Percentiles rank a stretch among this genome's conserved stretches.
Evolutionary conservation across 2,113 vertebrate species (phyloP).

Genomic region (Nanorana parkeri): DNA sequence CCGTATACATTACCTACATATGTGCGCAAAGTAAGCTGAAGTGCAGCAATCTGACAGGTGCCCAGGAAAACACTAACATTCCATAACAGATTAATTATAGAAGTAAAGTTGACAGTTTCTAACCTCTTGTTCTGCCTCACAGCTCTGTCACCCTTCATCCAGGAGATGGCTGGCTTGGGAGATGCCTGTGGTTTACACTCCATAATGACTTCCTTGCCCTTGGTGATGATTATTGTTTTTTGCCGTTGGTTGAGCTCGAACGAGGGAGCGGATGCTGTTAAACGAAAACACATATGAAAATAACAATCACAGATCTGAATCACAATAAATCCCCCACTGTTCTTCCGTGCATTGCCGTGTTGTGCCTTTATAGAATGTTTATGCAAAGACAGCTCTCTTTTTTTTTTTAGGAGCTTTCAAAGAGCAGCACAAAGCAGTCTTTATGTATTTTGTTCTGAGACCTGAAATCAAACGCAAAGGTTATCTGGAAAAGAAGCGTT

Average conservation of each 20-base stretch:
- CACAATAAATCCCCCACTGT: background rate
- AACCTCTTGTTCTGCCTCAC: slow-evolving; percentile 88
- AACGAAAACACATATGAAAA: background rate
- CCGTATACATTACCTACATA: too few relatives aligned
- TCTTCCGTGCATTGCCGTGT: background rate
- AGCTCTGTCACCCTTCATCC: slow-evolving; percentile 87
- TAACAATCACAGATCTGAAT: background rate
- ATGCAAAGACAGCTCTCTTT: slow-evolving; percentile 12
- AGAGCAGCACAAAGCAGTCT: slow-evolving; percentile 18
- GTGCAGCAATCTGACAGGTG: too few relatives aligned
- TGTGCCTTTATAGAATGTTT: slow-evolving; percentile 12
- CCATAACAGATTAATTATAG: slow-evolving; percentile 12
- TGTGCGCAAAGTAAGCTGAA: too few relatives aligned
- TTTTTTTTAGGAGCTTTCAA: slow-evolving; percentile 23
- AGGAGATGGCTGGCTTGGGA: slow-evolving; percentile 88
- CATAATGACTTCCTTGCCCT: slow-evolving; percentile 83
- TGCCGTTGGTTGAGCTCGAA: slow-evolving; percentile 82
- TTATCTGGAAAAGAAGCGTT: background rate
- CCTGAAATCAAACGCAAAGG: slow-evolving; percentile 19
- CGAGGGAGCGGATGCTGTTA: slow-evolving; percentile 85
- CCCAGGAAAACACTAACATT: too few relatives aligned
- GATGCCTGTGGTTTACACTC: slow-evolving; percentile 91
- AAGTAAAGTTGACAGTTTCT: slow-evolving; percentile 62
- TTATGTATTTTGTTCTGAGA: slow-evolving; percentile 5
- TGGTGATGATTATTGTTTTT: slow-evolving; percentile 83